A percentile compares a stretch with the other conserved stretches of the same genome.
These are phyloP conservation scores for Sycophila sp. DNA, from an alignment of 1,140 invertebrate genomes.

Conservation along the genomic window DNA sequence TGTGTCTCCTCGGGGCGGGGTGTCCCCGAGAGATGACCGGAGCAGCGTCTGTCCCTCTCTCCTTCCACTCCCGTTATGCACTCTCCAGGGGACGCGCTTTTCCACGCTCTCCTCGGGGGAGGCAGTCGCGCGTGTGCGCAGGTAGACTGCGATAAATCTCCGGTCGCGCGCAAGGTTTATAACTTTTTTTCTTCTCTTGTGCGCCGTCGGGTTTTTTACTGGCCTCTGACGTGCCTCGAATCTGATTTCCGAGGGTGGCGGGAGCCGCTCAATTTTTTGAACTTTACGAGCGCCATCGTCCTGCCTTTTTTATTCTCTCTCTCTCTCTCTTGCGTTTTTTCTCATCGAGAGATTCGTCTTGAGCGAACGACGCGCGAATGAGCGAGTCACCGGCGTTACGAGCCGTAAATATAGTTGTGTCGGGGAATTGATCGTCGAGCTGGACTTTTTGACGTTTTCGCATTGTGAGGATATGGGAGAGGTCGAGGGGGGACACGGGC, in stretches of 20 bases:
- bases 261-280: constrained; percentile 20
- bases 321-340: not conserved
- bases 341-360: not conserved
- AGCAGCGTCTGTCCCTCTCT: not conserved
- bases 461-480: not conserved
- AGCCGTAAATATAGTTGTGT: constrained; percentile 27
- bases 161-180: not conserved
- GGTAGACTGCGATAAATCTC: constrained; percentile 28
- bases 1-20: not conserved
- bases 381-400: not conserved
- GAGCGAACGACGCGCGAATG: constrained; percentile 1
- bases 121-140: too few relatives aligned
- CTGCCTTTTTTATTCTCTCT: not conserved
- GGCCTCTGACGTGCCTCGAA: constrained; percentile 27
- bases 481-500: too few relatives aligned
- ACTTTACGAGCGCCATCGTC: constrained; percentile 31
- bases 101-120: too few relatives aligned
- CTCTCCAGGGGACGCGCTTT: too few relatives aligned
- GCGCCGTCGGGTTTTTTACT: not conserved
- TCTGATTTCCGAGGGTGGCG: constrained; percentile 22
- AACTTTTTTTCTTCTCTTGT: constrained; percentile 16
- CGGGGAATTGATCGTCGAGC: constrained; percentile 8
- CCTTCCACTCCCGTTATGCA: not conserved
- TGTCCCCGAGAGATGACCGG: not conserved
- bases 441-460: constrained; percentile 14